A percentile compares a stretch with the other conserved stretches of the same genome.
These are phyloP conservation scores for Orthosia gracilis DNA, from an alignment of 2,888 invertebrate genomes.

Conservation along the genomic window DNA sequence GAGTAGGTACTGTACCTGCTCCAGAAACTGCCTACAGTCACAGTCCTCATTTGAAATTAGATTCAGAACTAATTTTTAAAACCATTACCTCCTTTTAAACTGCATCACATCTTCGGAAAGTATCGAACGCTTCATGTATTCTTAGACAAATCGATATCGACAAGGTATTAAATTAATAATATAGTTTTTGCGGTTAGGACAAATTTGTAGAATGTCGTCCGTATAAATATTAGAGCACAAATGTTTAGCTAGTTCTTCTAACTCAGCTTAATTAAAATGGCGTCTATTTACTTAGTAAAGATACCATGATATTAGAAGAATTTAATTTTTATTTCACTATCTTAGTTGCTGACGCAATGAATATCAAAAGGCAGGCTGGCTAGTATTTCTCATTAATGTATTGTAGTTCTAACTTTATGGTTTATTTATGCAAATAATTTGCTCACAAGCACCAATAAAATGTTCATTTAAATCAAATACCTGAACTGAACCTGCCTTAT, in stretches of 20 bases:
- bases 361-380: conserved; percentile 7
- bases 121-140: conserved; percentile 10
- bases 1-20: no score
- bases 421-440: conserved; percentile 21
- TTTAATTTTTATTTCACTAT: conserved; percentile 11
- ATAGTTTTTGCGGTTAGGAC: conserved; percentile 8
- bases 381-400: background rate
- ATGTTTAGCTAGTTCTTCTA: conserved; percentile 25
- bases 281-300: conserved; percentile 23
- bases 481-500: conserved; percentile 16
- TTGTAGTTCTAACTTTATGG: conserved; percentile 18
- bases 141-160: conserved; percentile 21
- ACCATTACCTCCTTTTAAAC: background rate
- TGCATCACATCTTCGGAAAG: background rate
- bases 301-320: conserved; percentile 29
- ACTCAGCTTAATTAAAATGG: conserved; percentile 22
- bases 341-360: conserved; percentile 12
- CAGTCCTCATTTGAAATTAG: no score
- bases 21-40: no score
- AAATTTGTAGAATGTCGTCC: background rate
- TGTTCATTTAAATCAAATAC: conserved; percentile 21
- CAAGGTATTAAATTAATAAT: conserved; percentile 5
- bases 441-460: conserved; percentile 3
- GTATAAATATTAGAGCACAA: conserved; percentile 10
- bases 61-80: background rate